Evolutionary conservation across 2,888 invertebrate genomes (phyloP), one percentile per base, ranked within the genome.

Genomic region (Agrochola macilenta): DNA sequence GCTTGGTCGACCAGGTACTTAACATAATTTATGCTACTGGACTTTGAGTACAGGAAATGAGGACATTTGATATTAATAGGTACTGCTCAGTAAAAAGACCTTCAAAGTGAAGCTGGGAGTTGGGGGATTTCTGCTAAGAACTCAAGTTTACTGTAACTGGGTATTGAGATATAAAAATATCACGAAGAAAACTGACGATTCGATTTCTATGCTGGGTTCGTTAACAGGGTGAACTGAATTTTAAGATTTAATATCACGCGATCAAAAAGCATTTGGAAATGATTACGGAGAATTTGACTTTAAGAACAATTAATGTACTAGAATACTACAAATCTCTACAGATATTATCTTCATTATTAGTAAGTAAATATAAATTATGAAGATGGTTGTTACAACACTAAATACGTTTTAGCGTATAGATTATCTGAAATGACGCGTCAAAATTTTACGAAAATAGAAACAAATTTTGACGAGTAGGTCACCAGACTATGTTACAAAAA

Each of bases 1-100:
- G 35, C 35, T 35, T 5, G 35, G 35, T 35, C 35, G 35, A 35
- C 5, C 35, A 35, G 5, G 35, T 35, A 35, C 5, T 35, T 35
- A 7, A 46, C 46, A 46, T 65, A 63, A 8, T 23, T n/a, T 84
- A 80, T 84, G 86, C 81, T 80, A 74, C 79, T 78, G 77, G 81
- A 87, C 79, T 88, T 81, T 65, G 23, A 76, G 68, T 71, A 71
- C 65, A 73, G 70, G 49, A 58, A 39, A 7, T 0, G 5, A 54
- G 43, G 69, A 52, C 69, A 83, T 82, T 74, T 73, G 77, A 85
- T 78, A 85, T 83, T 85, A 80, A 83, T 83, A 35, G 3, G 35
- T 35, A 68, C 61, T 23, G 58, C 72, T 69, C 17, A 9, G 83
- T 70, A 69, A 72, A 84, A 49, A 58, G 30, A 65, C 46, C 58